Evolutionary conservation across 2,797 vertebrate species (phyloP), one percentile per base, ranked within the genome.

Genomic region (Tinamus major): DNA sequence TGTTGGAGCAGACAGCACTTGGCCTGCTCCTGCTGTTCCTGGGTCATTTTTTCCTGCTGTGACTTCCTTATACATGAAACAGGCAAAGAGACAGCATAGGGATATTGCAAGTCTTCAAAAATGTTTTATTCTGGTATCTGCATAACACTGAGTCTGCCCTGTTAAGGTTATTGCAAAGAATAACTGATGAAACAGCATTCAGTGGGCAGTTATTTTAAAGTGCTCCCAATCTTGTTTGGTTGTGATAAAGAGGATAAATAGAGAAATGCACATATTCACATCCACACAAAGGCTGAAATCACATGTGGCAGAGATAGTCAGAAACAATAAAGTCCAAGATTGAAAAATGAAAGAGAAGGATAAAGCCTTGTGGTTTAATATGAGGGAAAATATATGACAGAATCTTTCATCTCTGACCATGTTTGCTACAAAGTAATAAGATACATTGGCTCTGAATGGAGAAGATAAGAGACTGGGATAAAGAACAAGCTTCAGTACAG

Each of bases 361-460:
- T 95, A 95, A 96, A 96, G 94, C 83, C 83, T 89, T 94, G 87
- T 93, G 93, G 94, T 96, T 96, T 97, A 96, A 96, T 96, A 90
- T 67, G 55, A 87, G 89, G 65, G 94, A 85, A 93, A 97, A 97
- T 96, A 95, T 85, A 92, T 76, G 95, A 96, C 95, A 95, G 96
- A 96, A 97, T 97, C 92, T 96, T 96, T 96, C 95, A 96, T 97
- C 94, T 97, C 94, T 96, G 95, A 91, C 95, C 95, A 46, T 71
- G 95, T 95, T 97, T 96, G 90, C 94, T 96, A 95, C 93, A 96
- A 95, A 96, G 93, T 90, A 96, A 96, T 96, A 95, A 95, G 87
- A 94, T 93, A 86, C n/a, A 61, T 79, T 94, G 94, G 83, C 89
- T 97, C 97, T 96, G 95, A 97, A 88, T 76, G 93, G 77, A 95